Base-by-base conservation (phyloP, 2,113 vertebrate species). In the Menura novaehollandiae region DNA sequence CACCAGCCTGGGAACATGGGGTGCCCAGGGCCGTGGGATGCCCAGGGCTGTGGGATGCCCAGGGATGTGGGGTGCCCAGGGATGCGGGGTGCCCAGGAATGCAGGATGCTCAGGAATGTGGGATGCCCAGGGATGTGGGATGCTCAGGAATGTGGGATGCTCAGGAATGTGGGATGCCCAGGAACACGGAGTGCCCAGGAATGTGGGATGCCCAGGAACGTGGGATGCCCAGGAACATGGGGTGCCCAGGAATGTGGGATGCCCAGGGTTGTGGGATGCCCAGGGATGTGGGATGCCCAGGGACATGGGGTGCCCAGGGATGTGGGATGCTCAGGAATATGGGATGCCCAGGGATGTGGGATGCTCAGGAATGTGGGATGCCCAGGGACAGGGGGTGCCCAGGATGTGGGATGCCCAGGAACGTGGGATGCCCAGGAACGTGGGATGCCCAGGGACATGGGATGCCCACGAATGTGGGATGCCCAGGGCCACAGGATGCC, bases 401-500 rank as follows among this genome's bases (percentile, higher is more conserved):
- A 17, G 27, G 52, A 30, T 9, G 5, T 32, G 15, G 52, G 30
- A 11, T 19, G 30, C 30, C 53, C 18, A 55, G 18, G 30, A 30
- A 33, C 7, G 6, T 12, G 9, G 32, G 32, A 22, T 56, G 20
- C 55, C 55, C 32, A 56, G 20, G 33, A 32, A 21, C 7, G 11
- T n/a, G 56, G n/a, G 28, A 18, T 46, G 26, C 15, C 26, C 51
- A 27, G 24, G 49, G 23, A 24, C 23, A 26, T 26, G 49, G 49
- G 49, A 27, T 14, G 15, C 12, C 17, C 39, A n/a, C 41, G 49
- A 3, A 3, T 20, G 2, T 8, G 11, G 53, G 24, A 3, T 41
- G 30, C 20, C 47, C 4, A 3, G 53, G 56, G 46, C 9, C 0
- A 0, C 0, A 1, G n/a, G 28, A 16, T 49, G 27, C 6, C 56